Base-by-base conservation (phyloP, 2,113 vertebrate species). In the Forbesichthys agassizii region DNA sequence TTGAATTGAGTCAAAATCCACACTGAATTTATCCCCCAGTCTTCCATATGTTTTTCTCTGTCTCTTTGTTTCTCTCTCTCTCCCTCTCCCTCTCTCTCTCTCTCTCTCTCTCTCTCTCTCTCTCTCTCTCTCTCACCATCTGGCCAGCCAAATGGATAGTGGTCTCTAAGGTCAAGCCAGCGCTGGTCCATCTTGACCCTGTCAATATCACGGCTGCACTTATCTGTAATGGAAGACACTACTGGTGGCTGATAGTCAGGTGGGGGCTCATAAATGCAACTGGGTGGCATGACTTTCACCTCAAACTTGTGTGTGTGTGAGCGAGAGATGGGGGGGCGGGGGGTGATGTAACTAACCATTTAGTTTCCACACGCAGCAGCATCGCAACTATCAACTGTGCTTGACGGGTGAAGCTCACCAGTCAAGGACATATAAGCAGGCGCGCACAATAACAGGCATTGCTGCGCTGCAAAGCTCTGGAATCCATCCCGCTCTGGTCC, bases 181-280 rank as follows among this genome's bases (percentile, higher is more conserved):
- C 63, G 46, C 14, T 4, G 64, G 64, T 77, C 69, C 66, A 36
- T 56, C 47, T 12, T 78, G 80, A 88, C 83, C 82, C 71, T 54
- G 79, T 81, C 86, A 78, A 81, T 88, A 84, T 66, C 69, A 54
- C 57, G 27, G 73, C 77, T 67, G 78, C 88, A 84, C 87, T 91
- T 84, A 85, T 82, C 72, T 85, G 87, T 84, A 89, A 90, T 70
- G 70, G 76, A 88, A 87, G 86, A 87, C 80, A 81, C 81, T 80
- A 64, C 68, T 73, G 33, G 67, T 16, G 69, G 66, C 59, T 27
- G 67, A 55, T 20, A 68, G 84, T 83, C 48, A 47, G 70, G 48
- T 73, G 47, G 70, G 64, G 75, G 61, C 5, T 42, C 36, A 42
- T 8, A 42, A 5, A 8, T 8, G 36, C 36, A 42, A 42, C 36